These are phyloP conservation scores for Oscheius sp. DNA, from an alignment of 2,888 invertebrate species.

Conservation along the genomic window DNA sequence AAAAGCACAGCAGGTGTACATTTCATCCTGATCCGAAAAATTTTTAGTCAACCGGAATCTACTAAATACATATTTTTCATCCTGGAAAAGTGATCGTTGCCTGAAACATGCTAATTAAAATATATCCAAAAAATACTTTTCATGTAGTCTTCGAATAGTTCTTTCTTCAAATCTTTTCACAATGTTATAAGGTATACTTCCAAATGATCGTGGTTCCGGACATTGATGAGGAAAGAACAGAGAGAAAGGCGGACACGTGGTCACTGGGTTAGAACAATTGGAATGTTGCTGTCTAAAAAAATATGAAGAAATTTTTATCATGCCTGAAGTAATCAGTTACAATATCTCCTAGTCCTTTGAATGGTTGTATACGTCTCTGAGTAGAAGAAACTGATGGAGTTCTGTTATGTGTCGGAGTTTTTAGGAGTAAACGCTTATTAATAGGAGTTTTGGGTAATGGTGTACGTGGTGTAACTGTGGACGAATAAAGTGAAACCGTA, in stretches of 20 bases:
- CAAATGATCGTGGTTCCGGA: constrained; percentile 81
- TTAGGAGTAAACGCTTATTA: not conserved
- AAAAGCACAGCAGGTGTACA: constrained; percentile 77
- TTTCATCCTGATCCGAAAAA: constrained; percentile 79
- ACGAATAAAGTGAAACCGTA: not conserved
- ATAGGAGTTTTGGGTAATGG: not conserved
- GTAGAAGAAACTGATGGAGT: not conserved
- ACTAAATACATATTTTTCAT: constrained; percentile 85
- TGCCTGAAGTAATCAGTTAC: constrained; percentile 79
- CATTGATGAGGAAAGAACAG: constrained; percentile 93
- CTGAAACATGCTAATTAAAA: constrained; percentile 60
- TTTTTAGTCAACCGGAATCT: constrained; percentile 78
- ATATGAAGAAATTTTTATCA: not conserved
- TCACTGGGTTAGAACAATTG: constrained; percentile 95
- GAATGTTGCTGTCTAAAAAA: constrained; percentile 86
- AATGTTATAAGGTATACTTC: constrained; percentile 42
- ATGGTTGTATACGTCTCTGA: constrained; percentile 32
- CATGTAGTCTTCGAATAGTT: constrained; percentile 2
- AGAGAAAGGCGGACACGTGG: constrained; percentile 95
- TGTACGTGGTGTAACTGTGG: not conserved
- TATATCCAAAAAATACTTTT: too few relatives aligned
- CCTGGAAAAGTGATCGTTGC: constrained; percentile 79
- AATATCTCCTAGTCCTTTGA: constrained; percentile 83
- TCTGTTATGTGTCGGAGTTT: not conserved
- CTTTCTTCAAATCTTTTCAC: constrained; percentile 70